Evolutionary conservation across 2,113 vertebrate genomes (phyloP).

Genomic region (Theristicus caerulescens): DNA sequence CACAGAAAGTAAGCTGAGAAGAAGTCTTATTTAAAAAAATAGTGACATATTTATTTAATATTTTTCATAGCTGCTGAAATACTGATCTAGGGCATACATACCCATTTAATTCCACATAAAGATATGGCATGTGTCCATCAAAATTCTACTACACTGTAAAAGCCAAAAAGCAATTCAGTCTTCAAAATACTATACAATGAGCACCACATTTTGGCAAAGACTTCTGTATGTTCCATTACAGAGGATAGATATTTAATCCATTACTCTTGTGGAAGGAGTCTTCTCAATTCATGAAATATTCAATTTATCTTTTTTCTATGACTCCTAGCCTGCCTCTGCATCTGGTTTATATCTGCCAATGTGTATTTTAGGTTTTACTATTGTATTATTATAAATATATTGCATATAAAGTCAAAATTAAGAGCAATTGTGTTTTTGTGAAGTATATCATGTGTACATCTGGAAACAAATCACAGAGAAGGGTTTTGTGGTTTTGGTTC

Average conservation of each 20-base stretch:
- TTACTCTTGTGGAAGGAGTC: slow-evolving; percentile 27
- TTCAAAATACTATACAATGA: slow-evolving; percentile 49
- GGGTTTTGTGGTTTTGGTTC: slow-evolving; percentile 5
- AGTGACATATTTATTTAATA: slow-evolving; percentile 50
- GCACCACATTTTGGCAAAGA: slow-evolving; percentile 61
- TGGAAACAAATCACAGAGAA: slow-evolving; percentile 48
- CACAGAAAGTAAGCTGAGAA: slow-evolving; percentile 12
- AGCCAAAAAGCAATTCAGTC: slow-evolving; percentile 56
- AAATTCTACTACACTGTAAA: not conserved
- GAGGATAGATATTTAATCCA: slow-evolving; percentile 44
- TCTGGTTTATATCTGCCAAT: slow-evolving; percentile 49
- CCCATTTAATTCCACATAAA: slow-evolving; percentile 7
- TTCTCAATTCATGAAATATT: slow-evolving; percentile 51
- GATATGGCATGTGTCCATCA: slow-evolving; percentile 26
- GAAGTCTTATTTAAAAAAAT: slow-evolving; percentile 11
- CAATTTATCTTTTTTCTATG: slow-evolving; percentile 44
- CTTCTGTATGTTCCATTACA: slow-evolving; percentile 27
- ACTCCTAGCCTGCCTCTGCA: slow-evolving; percentile 6
- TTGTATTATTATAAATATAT: slow-evolving; percentile 37
- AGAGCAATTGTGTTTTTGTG: slow-evolving; percentile 42
- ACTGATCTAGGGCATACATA: slow-evolving; percentile 35
- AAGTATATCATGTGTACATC: slow-evolving; percentile 12
- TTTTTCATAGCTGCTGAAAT: slow-evolving; percentile 44
- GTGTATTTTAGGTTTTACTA: slow-evolving; percentile 40
- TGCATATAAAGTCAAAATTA: slow-evolving; percentile 49